Conservation (phyloP, 2,113 vertebrate species). For the Cyprinodon tularosa region DNA sequence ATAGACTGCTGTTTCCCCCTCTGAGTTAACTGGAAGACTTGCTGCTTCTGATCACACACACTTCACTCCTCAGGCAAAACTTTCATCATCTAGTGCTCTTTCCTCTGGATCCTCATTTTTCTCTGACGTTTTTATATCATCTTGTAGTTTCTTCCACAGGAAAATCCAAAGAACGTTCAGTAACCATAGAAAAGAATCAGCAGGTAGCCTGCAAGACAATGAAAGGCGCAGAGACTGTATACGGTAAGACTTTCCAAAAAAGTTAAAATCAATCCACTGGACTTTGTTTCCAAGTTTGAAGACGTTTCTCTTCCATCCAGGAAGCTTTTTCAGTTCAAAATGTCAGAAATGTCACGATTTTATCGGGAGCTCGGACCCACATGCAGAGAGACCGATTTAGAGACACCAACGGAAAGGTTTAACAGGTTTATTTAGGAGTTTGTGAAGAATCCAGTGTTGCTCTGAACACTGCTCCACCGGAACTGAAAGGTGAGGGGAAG, state of each 20-base stretch:
- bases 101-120: slow-evolving; percentile 32
- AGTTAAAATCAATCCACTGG: too few relatives aligned
- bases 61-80: slow-evolving; percentile 20
- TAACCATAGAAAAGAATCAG: slow-evolving; percentile 46
- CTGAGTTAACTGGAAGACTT: slow-evolving; percentile 22
- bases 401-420: too few relatives aligned
- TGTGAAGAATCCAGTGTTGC: too few relatives aligned
- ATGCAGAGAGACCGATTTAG: too few relatives aligned
- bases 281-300: too few relatives aligned
- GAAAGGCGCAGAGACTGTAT: background rate
- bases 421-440: too few relatives aligned
- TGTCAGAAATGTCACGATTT: too few relatives aligned
- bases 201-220: background rate
- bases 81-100: slow-evolving; percentile 39
- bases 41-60: slow-evolving; percentile 24
- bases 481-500: too few relatives aligned
- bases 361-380: too few relatives aligned
- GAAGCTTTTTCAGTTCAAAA: too few relatives aligned
- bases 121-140: slow-evolving; percentile 46
- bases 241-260: background rate
- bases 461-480: too few relatives aligned
- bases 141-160: slow-evolving; percentile 29
- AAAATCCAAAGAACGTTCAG: slow-evolving; percentile 14
- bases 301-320: too few relatives aligned
- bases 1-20: slow-evolving; percentile 28